These are phyloP conservation scores for Rhabditoides inermis DNA, from an alignment of 2,888 invertebrate species.

Conservation along the genomic window DNA sequence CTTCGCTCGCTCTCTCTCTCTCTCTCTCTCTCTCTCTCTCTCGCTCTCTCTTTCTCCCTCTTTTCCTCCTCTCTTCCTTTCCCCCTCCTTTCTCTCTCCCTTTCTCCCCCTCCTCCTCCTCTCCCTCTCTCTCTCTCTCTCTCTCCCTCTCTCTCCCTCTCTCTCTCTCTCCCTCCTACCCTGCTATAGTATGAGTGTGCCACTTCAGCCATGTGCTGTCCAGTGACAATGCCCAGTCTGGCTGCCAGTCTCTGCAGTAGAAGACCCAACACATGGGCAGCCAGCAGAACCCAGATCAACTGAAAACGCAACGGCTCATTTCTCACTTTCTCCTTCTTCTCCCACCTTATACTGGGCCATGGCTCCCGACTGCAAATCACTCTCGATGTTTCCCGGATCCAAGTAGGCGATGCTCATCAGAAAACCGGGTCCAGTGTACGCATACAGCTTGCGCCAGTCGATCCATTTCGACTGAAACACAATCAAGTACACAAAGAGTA, in stretches of 20 bases:
- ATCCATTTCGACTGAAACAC: no score
- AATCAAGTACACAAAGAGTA: no score
- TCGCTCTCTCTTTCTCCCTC: not conserved
- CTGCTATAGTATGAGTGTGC: not conserved
- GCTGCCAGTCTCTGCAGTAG: conserved; percentile 73
- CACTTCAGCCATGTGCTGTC: conserved; percentile 67
- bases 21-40: not conserved
- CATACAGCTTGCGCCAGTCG: conserved; percentile 76
- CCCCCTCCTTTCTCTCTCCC: not conserved
- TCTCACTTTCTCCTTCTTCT: not conserved
- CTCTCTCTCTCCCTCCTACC: not conserved
- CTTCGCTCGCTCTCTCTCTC: no score
- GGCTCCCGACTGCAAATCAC: conserved; percentile 75
- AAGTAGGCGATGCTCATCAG: conserved; percentile 84
- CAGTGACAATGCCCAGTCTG: conserved; percentile 73
- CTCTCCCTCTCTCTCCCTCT: not conserved
- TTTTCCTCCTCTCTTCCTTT: not conserved
- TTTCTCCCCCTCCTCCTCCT: not conserved
- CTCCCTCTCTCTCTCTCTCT: not conserved
- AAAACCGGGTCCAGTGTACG: conserved; percentile 83
- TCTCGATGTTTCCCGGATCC: conserved; percentile 84
- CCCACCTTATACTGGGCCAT: conserved; percentile 68
- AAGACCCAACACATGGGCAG: conserved; percentile 73
- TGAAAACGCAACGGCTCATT: conserved; percentile 49
- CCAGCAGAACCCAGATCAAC: conserved; percentile 75